phyloP scores from a whole-genome alignment of 2,113 vertebrate genomes.

The Syngnathus scovelli region DNA sequence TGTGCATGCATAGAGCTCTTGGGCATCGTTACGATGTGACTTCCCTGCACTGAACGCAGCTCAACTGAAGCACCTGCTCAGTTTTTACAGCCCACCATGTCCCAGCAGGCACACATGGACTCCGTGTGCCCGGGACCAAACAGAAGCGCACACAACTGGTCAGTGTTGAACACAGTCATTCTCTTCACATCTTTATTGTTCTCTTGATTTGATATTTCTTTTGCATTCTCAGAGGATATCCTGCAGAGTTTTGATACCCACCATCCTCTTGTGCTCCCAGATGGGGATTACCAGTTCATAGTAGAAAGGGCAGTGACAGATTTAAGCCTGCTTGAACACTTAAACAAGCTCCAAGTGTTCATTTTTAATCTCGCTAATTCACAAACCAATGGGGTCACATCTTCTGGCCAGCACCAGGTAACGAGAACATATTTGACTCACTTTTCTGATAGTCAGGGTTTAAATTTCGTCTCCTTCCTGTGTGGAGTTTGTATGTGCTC shows the following conservation, averaged over 20 bases:
- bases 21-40: conserved; percentile 64
- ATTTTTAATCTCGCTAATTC: conserved; percentile 25
- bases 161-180: conserved; percentile 5
- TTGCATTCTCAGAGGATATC: conserved; percentile 58
- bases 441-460: not conserved
- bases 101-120: conserved; percentile 58
- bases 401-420: conserved; percentile 34
- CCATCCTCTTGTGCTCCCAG: conserved; percentile 70
- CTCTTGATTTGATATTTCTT: not conserved
- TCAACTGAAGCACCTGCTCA: conserved; percentile 74
- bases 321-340: conserved; percentile 41
- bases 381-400: not conserved
- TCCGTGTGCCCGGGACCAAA: conserved; percentile 54
- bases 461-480: not conserved
- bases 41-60: conserved; percentile 62
- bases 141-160: conserved; percentile 58
- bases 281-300: conserved; percentile 57
- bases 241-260: conserved; percentile 74
- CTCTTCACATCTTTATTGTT: not conserved
- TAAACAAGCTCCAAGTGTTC: conserved; percentile 46
- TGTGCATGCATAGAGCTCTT: conserved; percentile 54
- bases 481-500: too few relatives aligned
- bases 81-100: conserved; percentile 62
- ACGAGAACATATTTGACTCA: not conserved
- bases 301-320: conserved; percentile 46